Conservation (phyloP, 2,888 invertebrate genomes). For the Trichacis sp. region DNA sequence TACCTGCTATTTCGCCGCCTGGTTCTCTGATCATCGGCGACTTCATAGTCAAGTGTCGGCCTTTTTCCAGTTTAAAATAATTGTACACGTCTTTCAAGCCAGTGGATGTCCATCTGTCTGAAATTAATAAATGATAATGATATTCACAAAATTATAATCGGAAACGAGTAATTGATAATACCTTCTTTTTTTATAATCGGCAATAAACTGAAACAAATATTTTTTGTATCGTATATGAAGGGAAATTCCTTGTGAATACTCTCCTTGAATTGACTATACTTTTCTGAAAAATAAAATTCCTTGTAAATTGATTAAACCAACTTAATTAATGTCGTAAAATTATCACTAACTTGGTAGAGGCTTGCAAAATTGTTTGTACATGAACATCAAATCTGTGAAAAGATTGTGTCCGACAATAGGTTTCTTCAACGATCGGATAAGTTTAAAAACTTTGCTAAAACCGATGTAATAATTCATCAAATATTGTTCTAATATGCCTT, state of each 20-base stretch:
- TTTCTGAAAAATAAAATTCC: too few relatives aligned
- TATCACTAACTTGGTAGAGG: slow-evolving; percentile 74
- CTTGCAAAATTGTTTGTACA: slow-evolving; percentile 80
- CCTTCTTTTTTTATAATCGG: slow-evolving; percentile 67
- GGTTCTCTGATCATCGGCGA: slow-evolving; percentile 63
- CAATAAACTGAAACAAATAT: slow-evolving; percentile 74
- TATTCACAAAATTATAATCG: too few relatives aligned
- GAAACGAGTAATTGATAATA: too few relatives aligned
- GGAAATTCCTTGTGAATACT: slow-evolving; percentile 76
- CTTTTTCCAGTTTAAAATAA: slow-evolving; percentile 72
- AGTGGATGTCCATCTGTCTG: slow-evolving; percentile 72
- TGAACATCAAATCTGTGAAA: slow-evolving; percentile 77
- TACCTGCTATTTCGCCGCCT: too few relatives aligned
- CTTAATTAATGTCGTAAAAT: too few relatives aligned
- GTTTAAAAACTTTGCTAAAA: slow-evolving; percentile 76
- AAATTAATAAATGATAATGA: too few relatives aligned
- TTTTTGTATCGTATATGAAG: slow-evolving; percentile 80
- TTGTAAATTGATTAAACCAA: too few relatives aligned
- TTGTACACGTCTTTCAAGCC: slow-evolving; percentile 73
- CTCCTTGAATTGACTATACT: slow-evolving; percentile 76
- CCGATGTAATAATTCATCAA: slow-evolving; percentile 73
- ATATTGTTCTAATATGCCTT: slow-evolving; percentile 69
- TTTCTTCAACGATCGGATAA: slow-evolving; percentile 74
- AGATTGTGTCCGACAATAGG: slow-evolving; percentile 84
- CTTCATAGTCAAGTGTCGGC: slow-evolving; percentile 61